Conservation (phyloP, 2,888 invertebrate genomes). For the Catocala fraxini region DNA sequence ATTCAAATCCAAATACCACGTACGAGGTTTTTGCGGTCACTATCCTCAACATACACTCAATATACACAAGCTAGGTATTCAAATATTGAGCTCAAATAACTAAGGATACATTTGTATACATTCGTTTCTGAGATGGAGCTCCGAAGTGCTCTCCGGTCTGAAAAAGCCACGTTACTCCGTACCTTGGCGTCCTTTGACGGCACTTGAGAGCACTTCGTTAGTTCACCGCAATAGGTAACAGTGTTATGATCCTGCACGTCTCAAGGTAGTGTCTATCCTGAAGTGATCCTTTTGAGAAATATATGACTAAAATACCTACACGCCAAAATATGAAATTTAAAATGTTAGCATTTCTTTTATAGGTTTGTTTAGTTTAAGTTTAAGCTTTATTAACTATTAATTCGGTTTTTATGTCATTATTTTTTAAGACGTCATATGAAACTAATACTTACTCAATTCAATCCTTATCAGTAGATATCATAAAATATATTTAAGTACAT, state of each 20-base stretch:
- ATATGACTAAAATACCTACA: slow-evolving; percentile 5
- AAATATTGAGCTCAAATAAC: slow-evolving; percentile 31
- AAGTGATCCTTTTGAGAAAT: slow-evolving; percentile 38
- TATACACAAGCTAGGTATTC: slow-evolving; percentile 9
- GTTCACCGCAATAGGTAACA: slow-evolving; percentile 58
- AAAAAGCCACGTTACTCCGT: slow-evolving; percentile 59
- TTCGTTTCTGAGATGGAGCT: slow-evolving; percentile 36
- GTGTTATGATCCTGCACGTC: slow-evolving; percentile 70
- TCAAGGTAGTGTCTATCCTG: slow-evolving; percentile 33
- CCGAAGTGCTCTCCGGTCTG: slow-evolving; percentile 51
- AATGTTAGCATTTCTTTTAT: too few species aligned
- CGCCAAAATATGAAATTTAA: too few species aligned
- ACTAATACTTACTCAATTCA: too few species aligned
- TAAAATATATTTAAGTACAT: too few species aligned
- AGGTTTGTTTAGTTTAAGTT: too few species aligned
- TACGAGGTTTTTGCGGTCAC: too few species aligned
- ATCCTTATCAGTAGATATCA: too few species aligned
- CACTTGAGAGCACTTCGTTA: slow-evolving; percentile 69
- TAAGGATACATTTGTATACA: slow-evolving; percentile 39
- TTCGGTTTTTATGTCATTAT: too few species aligned
- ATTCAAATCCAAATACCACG: too few species aligned
- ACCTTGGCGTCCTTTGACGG: slow-evolving; percentile 61
- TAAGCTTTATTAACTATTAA: too few species aligned
- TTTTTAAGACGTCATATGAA: too few species aligned
- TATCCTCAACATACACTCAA: not conserved